Evolutionary conservation across 2,888 invertebrate species (phyloP).

Genomic region (Falcaria lacertinaria): DNA sequence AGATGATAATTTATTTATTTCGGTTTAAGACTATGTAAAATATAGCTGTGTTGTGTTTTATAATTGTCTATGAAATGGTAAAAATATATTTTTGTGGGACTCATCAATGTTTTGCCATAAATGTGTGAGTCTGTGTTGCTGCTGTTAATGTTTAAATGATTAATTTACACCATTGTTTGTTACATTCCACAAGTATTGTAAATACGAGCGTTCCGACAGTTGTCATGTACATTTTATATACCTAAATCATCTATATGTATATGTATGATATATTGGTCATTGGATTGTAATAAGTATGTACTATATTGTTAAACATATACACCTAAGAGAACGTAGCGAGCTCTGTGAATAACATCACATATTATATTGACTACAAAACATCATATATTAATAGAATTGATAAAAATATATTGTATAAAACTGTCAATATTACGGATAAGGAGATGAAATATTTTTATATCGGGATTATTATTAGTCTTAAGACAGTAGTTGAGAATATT

Average conservation of each 20-base stretch:
- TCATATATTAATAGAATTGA: conserved; percentile 41
- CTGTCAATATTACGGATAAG: conserved; percentile 65
- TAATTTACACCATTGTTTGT: conserved; percentile 40
- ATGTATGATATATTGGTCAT: conserved; percentile 20
- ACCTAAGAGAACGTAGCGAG: conserved; percentile 10
- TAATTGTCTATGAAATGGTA: conserved; percentile 66
- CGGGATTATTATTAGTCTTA: conserved; percentile 70
- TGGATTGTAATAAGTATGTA: conserved; percentile 20
- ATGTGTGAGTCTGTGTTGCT: conserved; percentile 71
- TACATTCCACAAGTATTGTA: conserved; percentile 46
- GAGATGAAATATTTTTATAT: conserved; percentile 78
- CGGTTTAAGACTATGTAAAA: conserved; percentile 75
- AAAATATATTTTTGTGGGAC: conserved; percentile 51
- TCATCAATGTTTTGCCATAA: conserved; percentile 72
- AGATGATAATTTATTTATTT: conserved; percentile 76
- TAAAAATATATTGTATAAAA: conserved; percentile 60
- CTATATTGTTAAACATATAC: conserved; percentile 13
- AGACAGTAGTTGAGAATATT: conserved; percentile 71
- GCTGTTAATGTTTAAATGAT: conserved; percentile 61
- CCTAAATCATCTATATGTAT: conserved; percentile 7
- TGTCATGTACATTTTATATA: conserved; percentile 47
- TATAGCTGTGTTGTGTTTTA: conserved; percentile 75
- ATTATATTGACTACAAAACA: conserved; percentile 28
- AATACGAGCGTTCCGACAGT: conserved; percentile 48
- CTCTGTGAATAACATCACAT: conserved; percentile 46